A percentile compares a stretch with the other conserved stretches of the same genome.
phyloP scores from a whole-genome alignment of 2,888 invertebrate species.

The Drosophila diplacantha region DNA sequence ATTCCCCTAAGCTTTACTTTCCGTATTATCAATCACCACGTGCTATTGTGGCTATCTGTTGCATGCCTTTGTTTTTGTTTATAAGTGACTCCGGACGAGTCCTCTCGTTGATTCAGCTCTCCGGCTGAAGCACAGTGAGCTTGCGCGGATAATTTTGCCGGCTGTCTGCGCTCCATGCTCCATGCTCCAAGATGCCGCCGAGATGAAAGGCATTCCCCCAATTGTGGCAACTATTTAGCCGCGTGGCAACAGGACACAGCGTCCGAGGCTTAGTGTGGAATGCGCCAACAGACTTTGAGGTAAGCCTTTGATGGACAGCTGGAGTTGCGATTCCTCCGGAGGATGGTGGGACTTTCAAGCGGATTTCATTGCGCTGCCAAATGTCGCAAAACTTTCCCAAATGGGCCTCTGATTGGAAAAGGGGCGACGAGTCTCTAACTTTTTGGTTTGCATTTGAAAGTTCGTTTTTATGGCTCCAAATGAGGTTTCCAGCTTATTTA shows the following conservation, averaged over 20 bases:
- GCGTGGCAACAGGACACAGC: conserved; percentile 35
- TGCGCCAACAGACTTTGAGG: conserved; percentile 26
- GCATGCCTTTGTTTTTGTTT: conserved; percentile 56
- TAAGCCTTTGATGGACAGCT: conserved; percentile 33
- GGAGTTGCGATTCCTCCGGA: conserved; percentile 7
- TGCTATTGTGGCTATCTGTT: conserved; percentile 45
- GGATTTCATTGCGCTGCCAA: conserved; percentile 23
- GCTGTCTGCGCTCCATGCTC: background rate
- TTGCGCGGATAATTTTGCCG: conserved; percentile 52
- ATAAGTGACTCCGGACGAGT: background rate
- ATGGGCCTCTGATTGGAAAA: conserved; percentile 31
- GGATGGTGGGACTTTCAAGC: conserved; percentile 1
- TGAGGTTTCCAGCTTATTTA: conserved; percentile 27
- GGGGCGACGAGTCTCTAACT: conserved; percentile 13
- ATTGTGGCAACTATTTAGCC: conserved; percentile 25
- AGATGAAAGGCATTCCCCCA: conserved; percentile 29
- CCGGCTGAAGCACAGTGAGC: conserved; percentile 17
- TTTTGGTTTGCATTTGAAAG: conserved; percentile 31
- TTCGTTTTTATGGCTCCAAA: conserved; percentile 30
- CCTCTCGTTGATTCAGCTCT: conserved; percentile 12
- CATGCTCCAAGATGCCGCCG: background rate
- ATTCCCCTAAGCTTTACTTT: background rate
- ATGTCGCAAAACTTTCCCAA: conserved; percentile 32
- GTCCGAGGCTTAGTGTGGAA: conserved; percentile 33
- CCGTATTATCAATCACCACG: background rate